Percentiles rank a stretch among this genome's conserved stretches.
These are phyloP conservation scores for Amphipoea lucens DNA, from an alignment of 2,888 invertebrate genomes.

Conservation along the genomic window DNA sequence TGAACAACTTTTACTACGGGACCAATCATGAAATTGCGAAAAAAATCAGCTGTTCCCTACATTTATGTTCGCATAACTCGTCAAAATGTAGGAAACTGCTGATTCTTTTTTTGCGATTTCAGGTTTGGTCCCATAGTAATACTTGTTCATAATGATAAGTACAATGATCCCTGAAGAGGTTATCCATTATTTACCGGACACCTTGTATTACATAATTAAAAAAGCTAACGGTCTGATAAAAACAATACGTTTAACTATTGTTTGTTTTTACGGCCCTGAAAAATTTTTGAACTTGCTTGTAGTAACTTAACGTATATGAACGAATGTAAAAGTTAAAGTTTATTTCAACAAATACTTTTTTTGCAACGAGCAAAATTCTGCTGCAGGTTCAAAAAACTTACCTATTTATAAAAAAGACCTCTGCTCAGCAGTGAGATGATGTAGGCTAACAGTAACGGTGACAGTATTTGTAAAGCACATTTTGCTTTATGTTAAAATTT, in stretches of 20 bases:
- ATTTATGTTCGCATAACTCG: too few relatives aligned
- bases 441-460: background rate
- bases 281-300: background rate
- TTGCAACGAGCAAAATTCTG: background rate
- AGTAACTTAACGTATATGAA: background rate
- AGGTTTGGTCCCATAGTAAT: too few relatives aligned
- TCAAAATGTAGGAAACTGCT: too few relatives aligned
- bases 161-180: too few relatives aligned
- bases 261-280: background rate
- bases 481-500: background rate
- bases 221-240: too few relatives aligned
- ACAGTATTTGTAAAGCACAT: background rate
- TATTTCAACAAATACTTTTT: background rate
- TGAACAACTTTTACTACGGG: too few relatives aligned
- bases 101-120: too few relatives aligned
- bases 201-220: too few relatives aligned
- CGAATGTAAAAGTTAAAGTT: background rate
- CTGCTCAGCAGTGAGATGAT: background rate
- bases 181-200: too few relatives aligned
- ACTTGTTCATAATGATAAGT: too few relatives aligned
- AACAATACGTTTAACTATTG: background rate
- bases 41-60: too few relatives aligned
- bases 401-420: background rate
- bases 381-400: background rate
- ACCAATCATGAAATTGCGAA: too few relatives aligned